These are phyloP conservation scores for Cyrtorhinus lividipennis DNA, from an alignment of 1,140 invertebrate genomes.

Conservation along the genomic window DNA sequence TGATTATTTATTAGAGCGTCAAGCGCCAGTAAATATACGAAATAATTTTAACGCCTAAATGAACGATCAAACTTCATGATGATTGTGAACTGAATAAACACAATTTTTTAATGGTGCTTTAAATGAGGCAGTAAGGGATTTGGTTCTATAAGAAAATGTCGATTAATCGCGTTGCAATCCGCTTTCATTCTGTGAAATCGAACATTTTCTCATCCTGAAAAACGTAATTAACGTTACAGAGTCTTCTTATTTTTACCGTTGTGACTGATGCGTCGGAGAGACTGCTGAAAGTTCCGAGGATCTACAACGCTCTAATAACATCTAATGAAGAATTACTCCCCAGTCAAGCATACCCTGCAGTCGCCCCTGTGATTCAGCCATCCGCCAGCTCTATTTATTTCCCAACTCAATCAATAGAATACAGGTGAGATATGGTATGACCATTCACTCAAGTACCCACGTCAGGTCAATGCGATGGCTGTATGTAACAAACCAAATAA, in stretches of 20 bases:
- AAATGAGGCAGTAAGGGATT: background rate
- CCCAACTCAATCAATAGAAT: background rate
- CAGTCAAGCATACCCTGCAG: conserved; percentile 48
- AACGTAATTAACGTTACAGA: background rate
- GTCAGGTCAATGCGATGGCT: conserved; percentile 22
- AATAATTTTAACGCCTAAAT: too few species aligned
- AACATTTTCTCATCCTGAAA: background rate
- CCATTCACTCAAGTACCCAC: background rate
- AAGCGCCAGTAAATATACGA: too few species aligned
- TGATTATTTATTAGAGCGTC: too few species aligned
- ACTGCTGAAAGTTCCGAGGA: conserved; percentile 42
- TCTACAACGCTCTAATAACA: conserved; percentile 60
- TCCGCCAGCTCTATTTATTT: conserved; percentile 1
- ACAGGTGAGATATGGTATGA: too few species aligned
- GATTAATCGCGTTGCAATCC: background rate
- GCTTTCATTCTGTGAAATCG: background rate
- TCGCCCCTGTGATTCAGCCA: conserved; percentile 29
- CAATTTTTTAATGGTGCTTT: too few species aligned
- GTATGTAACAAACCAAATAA: too few species aligned
- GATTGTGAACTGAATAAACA: too few species aligned
- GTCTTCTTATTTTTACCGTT: background rate
- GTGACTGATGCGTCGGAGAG: background rate
- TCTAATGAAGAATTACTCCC: conserved; percentile 55
- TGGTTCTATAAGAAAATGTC: background rate
- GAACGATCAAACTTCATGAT: too few species aligned